A percentile compares a stretch with the other conserved stretches of the same genome.
phyloP scores from a whole-genome alignment of 2,797 vertebrate species.

The Ptychadena robeensis region DNA sequence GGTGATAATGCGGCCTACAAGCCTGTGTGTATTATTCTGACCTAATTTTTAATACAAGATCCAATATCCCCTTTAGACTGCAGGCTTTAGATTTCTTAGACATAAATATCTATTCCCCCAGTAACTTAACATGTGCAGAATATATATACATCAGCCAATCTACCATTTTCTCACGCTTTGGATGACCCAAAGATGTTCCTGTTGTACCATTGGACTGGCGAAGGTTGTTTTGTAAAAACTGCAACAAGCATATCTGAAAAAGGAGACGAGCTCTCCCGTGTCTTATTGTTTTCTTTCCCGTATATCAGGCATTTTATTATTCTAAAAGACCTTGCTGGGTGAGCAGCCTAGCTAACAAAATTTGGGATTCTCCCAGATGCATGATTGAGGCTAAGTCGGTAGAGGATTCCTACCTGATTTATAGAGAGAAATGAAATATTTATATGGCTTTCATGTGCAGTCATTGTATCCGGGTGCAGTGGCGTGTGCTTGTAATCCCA shows the following conservation, averaged over 20 bases:
- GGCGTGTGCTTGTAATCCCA: conserved; percentile 49
- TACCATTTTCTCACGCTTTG: not conserved
- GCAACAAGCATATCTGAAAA: not conserved
- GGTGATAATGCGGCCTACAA: no score
- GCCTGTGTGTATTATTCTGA: no score
- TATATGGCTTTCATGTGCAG: conserved; percentile 49
- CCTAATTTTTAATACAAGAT: no score
- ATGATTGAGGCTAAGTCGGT: conserved; percentile 27
- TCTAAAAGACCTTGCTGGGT: conserved; percentile 5
- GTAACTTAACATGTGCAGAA: not conserved
- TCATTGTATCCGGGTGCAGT: conserved; percentile 44
- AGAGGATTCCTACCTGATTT: conserved; percentile 31
- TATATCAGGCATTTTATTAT: not conserved
- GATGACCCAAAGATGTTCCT: not conserved
- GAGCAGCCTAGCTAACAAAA: conserved; percentile 17
- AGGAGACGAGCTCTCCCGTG: not conserved
- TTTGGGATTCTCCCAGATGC: conserved; percentile 35
- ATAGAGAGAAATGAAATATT: conserved; percentile 54
- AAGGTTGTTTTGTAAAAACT: not conserved
- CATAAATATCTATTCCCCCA: not conserved
- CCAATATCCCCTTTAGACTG: no score
- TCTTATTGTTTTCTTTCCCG: conserved; percentile 30
- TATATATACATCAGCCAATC: no score
- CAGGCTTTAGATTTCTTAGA: no score
- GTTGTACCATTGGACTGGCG: not conserved